Evolutionary conservation across 1,140 invertebrate genomes (phyloP).

Genomic region (Brachionus rubens): DNA sequence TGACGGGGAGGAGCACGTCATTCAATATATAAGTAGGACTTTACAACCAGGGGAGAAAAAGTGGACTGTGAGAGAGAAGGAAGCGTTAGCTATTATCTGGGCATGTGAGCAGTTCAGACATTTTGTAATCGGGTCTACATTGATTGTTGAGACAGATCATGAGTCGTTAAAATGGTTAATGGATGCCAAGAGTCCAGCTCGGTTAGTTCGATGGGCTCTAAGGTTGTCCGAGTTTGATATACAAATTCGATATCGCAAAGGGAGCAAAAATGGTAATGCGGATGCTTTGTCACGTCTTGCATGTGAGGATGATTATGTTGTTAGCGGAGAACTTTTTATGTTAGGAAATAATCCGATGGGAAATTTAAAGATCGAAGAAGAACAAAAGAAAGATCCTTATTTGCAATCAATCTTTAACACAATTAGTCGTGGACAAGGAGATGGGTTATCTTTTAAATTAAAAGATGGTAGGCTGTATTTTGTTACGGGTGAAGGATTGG

Average conservation of each 20-base stretch:
- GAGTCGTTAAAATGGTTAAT: slow-evolving; percentile 4
- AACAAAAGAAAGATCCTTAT: slow-evolving; percentile 3
- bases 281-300: not conserved
- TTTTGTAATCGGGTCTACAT: not conserved
- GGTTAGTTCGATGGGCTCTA: slow-evolving; percentile 51
- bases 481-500: not conserved
- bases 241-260: slow-evolving; percentile 48
- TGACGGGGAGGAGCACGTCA: no score
- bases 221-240: slow-evolving; percentile 50
- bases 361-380: not conserved
- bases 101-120: not conserved
- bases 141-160: not conserved
- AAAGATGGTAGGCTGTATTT: not conserved
- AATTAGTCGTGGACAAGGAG: not conserved
- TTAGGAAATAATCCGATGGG: no score
- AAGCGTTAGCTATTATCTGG: no score
- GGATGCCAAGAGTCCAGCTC: not conserved
- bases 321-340: no score
- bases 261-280: not conserved
- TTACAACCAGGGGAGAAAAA: slow-evolving; percentile 49
- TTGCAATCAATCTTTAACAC: not conserved
- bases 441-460: not conserved
- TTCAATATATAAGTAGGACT: slow-evolving; percentile 47
- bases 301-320: no score
- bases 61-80: slow-evolving; percentile 52